Evolutionary conservation across 2,888 invertebrate species (phyloP).

Genomic region (Norana najaformis): DNA sequence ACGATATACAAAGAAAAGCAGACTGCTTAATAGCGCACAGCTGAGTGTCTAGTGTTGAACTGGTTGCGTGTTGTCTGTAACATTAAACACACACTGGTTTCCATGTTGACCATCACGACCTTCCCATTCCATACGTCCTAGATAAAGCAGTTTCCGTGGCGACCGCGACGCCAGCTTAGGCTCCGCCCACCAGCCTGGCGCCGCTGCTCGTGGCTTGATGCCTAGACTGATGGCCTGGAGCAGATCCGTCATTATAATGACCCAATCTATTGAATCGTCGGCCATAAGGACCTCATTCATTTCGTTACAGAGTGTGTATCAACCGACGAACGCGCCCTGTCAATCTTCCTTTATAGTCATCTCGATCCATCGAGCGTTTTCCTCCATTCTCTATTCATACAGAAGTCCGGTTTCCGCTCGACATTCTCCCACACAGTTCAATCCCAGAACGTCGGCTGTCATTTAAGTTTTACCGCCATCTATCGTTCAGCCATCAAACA

Average conservation of each 20-base stretch:
- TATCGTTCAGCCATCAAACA: background rate
- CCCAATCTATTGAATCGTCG: background rate
- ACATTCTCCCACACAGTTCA: background rate
- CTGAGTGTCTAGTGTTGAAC: too few relatives aligned
- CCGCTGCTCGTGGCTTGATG: background rate
- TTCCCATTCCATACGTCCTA: background rate
- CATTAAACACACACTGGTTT: background rate
- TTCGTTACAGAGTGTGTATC: background rate
- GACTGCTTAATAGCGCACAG: background rate
- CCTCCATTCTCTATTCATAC: background rate
- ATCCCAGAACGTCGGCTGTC: background rate
- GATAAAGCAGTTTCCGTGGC: background rate
- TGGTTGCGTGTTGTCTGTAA: too few relatives aligned
- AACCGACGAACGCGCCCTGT: background rate
- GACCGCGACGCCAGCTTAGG: background rate
- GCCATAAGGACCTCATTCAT: background rate
- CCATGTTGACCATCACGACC: background rate
- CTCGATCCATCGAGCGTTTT: conserved; percentile 3
- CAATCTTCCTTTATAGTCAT: background rate
- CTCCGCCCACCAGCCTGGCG: background rate
- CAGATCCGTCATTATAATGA: background rate
- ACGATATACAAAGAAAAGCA: background rate
- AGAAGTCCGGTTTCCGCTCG: background rate
- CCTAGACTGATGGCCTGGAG: background rate
- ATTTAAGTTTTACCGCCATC: background rate